Conservation (phyloP, 2,113 vertebrate species). For the Ardeotis arabs region DNA sequence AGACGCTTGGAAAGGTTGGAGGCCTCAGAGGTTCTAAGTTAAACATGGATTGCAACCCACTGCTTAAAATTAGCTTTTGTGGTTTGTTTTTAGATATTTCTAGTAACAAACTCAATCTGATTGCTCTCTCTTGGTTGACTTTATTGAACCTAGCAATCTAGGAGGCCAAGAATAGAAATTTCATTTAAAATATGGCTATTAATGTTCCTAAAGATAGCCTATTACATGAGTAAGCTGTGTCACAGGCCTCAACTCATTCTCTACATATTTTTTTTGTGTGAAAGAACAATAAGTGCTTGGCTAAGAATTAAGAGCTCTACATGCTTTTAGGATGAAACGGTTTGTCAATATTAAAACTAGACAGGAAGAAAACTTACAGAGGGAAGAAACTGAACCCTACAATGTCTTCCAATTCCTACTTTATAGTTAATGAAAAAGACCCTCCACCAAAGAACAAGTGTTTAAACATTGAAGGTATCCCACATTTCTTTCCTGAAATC, state of each 20-base stretch:
- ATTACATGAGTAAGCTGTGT: neutral
- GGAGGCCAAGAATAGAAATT: neutral
- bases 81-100: slow-evolving; percentile 48
- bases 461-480: neutral
- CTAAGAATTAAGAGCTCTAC: neutral
- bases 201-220: neutral
- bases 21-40: neutral
- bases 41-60: neutral
- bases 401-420: neutral
- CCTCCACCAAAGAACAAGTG: neutral
- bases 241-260: neutral
- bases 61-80: slow-evolving; percentile 43
- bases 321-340: neutral
- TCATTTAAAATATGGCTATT: neutral
- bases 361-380: neutral
- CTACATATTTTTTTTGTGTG: neutral
- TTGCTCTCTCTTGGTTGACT: neutral
- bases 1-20: neutral
- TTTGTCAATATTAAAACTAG: neutral
- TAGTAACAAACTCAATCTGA: slow-evolving; percentile 55
- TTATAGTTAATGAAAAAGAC: neutral
- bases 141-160: slow-evolving; percentile 36
- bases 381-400: neutral
- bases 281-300: neutral
- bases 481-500: neutral